phyloP scores from a whole-genome alignment of 2,888 invertebrate species.

The Cordilura impudica region DNA sequence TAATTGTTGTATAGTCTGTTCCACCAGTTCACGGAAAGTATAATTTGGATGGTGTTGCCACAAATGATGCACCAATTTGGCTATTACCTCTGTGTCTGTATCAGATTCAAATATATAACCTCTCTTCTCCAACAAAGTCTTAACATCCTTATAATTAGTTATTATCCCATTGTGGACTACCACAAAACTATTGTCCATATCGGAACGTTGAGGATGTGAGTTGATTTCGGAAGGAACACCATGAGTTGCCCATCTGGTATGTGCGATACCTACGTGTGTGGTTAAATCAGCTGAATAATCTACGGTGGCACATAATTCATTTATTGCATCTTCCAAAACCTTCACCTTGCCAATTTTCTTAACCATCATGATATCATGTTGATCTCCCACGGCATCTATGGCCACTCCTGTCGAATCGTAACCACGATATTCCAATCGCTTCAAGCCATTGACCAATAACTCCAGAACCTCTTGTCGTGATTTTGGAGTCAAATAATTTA shows the following conservation, averaged over 20 bases:
- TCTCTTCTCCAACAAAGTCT: conserved; percentile 93
- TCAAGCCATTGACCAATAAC: conserved; percentile 94
- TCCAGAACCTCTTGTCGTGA: conserved; percentile 95
- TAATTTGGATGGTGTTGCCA: conserved; percentile 92
- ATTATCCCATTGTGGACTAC: conserved; percentile 98
- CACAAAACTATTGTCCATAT: conserved; percentile 89
- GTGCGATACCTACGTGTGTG: conserved; percentile 98
- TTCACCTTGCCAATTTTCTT: conserved; percentile 96
- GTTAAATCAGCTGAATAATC: conserved; percentile 85
- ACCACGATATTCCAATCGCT: conserved; percentile 98
- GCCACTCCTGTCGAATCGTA: conserved; percentile 99
- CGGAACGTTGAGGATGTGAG: conserved; percentile 98
- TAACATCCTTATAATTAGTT: conserved; percentile 97
- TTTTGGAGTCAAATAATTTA: conserved; percentile 98
- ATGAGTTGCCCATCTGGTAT: conserved; percentile 99
- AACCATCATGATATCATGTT: conserved; percentile 88
- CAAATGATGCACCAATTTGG: conserved; percentile 95
- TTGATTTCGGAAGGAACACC: conserved; percentile 96
- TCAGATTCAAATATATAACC: conserved; percentile 97
- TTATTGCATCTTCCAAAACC: conserved; percentile 91
- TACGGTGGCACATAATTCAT: conserved; percentile 79
- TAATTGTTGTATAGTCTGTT: conserved; percentile 97
- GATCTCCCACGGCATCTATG: conserved; percentile 84
- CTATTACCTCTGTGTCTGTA: conserved; percentile 99
- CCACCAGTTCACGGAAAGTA: conserved; percentile 96